Evolutionary conservation across 2,797 vertebrate genomes (phyloP).

Genomic region (Sebastes vulpes): DNA sequence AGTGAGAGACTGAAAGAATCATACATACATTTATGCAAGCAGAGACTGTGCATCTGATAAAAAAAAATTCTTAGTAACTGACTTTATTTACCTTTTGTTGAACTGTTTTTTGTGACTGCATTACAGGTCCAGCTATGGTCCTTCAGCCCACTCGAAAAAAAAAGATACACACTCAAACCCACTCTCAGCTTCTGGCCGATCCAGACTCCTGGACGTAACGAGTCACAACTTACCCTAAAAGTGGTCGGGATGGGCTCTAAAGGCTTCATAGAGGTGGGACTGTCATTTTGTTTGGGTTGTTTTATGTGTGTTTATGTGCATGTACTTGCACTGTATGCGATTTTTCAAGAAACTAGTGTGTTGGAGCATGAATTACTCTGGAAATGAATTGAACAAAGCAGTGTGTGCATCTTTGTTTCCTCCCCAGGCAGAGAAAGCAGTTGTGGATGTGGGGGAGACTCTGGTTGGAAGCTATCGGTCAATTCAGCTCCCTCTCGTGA

Average conservation of each 20-base stretch:
- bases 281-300: not conserved
- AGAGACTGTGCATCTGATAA: not conserved
- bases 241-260: constrained; percentile 85
- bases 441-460: constrained; percentile 86
- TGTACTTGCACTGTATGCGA: not conserved
- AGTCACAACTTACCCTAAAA: constrained; percentile 76
- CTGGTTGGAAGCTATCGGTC: constrained; percentile 86
- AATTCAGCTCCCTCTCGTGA: constrained; percentile 86
- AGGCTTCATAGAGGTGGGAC: constrained; percentile 85
- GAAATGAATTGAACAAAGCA: not conserved
- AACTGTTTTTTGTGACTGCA: constrained; percentile 15
- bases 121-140: constrained; percentile 90
- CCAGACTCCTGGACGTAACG: constrained; percentile 65
- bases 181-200: constrained; percentile 86
- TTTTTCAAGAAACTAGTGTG: not conserved
- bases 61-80: not conserved
- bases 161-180: constrained; percentile 85
- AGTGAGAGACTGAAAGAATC: constrained; percentile 78
- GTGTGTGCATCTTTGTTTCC: constrained; percentile 16
- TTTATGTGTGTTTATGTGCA: not conserved
- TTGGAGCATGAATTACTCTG: not conserved
- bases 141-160: constrained; percentile 89
- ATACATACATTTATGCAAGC: not conserved
- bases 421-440: constrained; percentile 79
- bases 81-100: not conserved